phyloP scores from a whole-genome alignment of 2,888 invertebrate genomes.

The Muscina levida region DNA sequence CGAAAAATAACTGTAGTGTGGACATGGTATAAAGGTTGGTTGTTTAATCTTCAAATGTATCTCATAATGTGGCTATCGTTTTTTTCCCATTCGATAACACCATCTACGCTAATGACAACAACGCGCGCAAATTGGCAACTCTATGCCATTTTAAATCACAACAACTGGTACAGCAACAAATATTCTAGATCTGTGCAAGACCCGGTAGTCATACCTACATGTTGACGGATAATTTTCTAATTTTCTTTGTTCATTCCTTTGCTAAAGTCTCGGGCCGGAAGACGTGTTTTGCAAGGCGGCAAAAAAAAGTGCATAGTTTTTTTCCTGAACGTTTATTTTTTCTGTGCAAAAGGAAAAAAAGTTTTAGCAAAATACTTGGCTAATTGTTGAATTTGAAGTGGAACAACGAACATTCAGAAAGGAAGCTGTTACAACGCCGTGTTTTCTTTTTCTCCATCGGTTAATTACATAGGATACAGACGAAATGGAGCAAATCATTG shows the following conservation, averaged over 20 bases:
- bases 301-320: not conserved
- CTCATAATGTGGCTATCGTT: too few relatives aligned
- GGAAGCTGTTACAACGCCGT: too few relatives aligned
- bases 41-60: too few relatives aligned
- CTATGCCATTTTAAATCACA: not conserved
- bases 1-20: too few relatives aligned
- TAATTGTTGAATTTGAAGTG: not conserved
- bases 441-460: not conserved
- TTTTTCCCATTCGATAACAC: too few relatives aligned
- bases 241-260: constrained; percentile 47
- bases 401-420: not conserved
- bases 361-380: not conserved
- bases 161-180: too few relatives aligned
- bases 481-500: constrained; percentile 83
- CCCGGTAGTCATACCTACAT: not conserved
- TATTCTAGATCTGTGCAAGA: too few relatives aligned
- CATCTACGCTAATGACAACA: too few relatives aligned
- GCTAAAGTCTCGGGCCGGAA: constrained; percentile 33
- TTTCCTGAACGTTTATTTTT: not conserved
- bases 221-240: constrained; percentile 22
- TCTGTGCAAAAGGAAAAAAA: not conserved
- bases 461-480: not conserved
- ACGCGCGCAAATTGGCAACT: constrained; percentile 45
- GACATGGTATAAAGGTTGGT: too few relatives aligned
- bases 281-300: constrained; percentile 22